These are phyloP conservation scores for Neocrepidodera transversa DNA, from an alignment of 2,888 invertebrate species.

Conservation along the genomic window DNA sequence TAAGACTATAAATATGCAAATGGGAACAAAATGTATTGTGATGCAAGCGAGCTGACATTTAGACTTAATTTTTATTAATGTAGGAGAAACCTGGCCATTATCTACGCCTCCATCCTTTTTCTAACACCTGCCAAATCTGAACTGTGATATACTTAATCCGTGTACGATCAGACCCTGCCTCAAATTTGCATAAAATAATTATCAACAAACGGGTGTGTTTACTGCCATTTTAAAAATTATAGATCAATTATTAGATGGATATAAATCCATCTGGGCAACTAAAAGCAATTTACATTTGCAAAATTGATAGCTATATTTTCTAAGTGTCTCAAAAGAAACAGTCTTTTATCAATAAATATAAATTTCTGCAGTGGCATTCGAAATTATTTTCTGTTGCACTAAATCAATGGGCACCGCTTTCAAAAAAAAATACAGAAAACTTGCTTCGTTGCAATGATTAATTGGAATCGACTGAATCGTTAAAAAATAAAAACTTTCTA, in stretches of 20 bases:
- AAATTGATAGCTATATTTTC: conserved; percentile 35
- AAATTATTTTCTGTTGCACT: conserved; percentile 19
- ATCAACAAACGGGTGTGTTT: conserved; percentile 35
- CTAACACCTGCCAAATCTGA: conserved; percentile 34
- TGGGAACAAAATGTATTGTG: conserved; percentile 26
- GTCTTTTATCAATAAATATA: conserved; percentile 28
- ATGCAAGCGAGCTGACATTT: conserved; percentile 29
- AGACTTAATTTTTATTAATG: conserved; percentile 29
- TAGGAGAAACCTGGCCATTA: conserved; percentile 28
- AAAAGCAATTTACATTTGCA: conserved; percentile 38
- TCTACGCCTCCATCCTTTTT: conserved; percentile 30
- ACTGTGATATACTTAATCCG: conserved; percentile 34
- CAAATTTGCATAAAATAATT: conserved; percentile 38
- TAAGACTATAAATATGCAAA: conserved; percentile 30
- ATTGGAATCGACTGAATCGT: conserved; percentile 8
- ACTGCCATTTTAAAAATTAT: conserved; percentile 39
- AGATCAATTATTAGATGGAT: conserved; percentile 42
- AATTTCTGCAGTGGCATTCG: conserved; percentile 16
- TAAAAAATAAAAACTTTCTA: conserved; percentile 24
- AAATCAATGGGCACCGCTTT: conserved; percentile 16
- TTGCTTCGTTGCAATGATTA: conserved; percentile 5
- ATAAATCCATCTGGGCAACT: conserved; percentile 38
- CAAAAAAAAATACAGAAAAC: conserved; percentile 16
- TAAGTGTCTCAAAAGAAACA: conserved; percentile 27
- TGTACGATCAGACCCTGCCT: conserved; percentile 21